Conservation (phyloP, 2,888 invertebrate species). For the Ophion costatus region DNA sequence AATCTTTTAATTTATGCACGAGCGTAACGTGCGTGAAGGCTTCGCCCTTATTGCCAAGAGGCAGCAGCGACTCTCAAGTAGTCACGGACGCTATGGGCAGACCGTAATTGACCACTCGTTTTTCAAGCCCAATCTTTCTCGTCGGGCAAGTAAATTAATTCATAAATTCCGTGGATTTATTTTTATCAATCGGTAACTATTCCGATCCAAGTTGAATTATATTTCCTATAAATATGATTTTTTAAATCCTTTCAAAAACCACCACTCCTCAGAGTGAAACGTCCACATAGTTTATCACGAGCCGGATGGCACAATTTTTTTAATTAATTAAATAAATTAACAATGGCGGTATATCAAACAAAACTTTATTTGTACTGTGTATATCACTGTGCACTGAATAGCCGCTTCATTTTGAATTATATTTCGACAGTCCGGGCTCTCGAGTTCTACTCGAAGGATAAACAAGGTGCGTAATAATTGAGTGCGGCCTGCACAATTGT, state of each 20-base stretch:
- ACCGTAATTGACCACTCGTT: background rate
- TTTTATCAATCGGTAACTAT: no score
- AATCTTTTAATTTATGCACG: background rate
- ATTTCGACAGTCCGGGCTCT: background rate
- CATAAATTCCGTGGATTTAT: no score
- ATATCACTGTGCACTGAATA: background rate
- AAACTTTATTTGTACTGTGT: background rate
- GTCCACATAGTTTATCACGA: background rate
- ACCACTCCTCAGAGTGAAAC: background rate
- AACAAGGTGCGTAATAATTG: background rate
- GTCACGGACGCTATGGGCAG: slow-evolving; percentile 10
- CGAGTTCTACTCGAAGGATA: background rate
- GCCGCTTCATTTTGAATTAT: background rate
- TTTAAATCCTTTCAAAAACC: background rate
- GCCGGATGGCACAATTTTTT: background rate
- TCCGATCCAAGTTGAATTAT: no score
- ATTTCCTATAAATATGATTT: background rate
- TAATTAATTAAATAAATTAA: background rate
- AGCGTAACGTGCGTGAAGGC: background rate
- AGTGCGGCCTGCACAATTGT: slow-evolving; percentile 5
- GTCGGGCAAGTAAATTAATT: background rate
- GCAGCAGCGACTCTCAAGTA: background rate
- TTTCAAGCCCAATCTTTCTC: background rate
- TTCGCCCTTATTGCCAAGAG: background rate
- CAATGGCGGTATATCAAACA: background rate